Conservation (phyloP, 2,113 vertebrate species). For the Chunga burmeisteri region DNA sequence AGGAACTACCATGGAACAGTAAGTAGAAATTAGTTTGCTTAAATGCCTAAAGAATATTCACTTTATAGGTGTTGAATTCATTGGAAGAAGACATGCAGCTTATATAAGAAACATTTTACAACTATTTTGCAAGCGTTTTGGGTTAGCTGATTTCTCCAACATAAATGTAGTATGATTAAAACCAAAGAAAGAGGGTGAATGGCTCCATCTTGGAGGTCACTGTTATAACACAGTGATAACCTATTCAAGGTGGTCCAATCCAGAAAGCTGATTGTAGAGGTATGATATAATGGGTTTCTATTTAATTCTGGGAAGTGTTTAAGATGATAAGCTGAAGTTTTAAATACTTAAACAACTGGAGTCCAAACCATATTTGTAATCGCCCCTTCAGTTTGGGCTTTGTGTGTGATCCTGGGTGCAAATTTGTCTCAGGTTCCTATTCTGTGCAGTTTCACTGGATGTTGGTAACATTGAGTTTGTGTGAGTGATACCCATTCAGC, state of each 20-base stretch:
- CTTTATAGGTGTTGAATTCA: neutral
- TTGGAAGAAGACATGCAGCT: neutral
- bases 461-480: accelerated
- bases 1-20: slow-evolving; percentile 93
- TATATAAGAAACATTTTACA: neutral
- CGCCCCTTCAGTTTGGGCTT: neutral
- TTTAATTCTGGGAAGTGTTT: neutral
- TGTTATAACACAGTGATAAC: neutral
- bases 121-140: neutral
- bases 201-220: neutral
- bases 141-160: neutral
- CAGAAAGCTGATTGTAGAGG: neutral
- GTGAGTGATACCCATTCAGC: neutral
- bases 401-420: neutral
- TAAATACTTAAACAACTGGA: neutral
- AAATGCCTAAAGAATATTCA: neutral
- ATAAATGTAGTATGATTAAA: neutral
- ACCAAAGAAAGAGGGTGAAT: neutral
- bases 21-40: slow-evolving; percentile 56
- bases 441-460: neutral
- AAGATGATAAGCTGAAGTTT: neutral
- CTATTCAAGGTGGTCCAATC: neutral
- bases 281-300: neutral
- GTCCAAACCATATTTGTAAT: neutral
- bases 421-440: neutral